Conservation (phyloP, 2,113 vertebrate species). For the Tamias sibiricus region DNA sequence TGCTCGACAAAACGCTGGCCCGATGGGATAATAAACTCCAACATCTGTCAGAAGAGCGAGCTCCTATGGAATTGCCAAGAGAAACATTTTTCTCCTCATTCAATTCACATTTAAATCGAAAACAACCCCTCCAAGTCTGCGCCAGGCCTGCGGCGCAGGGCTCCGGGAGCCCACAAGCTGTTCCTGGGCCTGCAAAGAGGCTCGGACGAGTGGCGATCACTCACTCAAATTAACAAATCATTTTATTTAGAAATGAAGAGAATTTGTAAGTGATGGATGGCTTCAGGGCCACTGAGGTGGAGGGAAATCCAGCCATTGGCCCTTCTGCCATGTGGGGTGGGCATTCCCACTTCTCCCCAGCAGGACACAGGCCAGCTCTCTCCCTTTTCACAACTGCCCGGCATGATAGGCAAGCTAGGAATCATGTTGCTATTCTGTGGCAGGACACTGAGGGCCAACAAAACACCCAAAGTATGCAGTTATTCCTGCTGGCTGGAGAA, state of each 20-base stretch:
- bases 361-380: not conserved
- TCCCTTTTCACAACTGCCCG: not conserved
- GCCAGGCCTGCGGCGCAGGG: slow-evolving; percentile 75
- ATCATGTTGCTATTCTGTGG: not conserved
- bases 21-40: slow-evolving; percentile 88
- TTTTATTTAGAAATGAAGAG: slow-evolving; percentile 87
- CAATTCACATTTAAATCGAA: slow-evolving; percentile 88
- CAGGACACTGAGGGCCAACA: not conserved
- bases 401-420: not conserved
- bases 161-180: slow-evolving; percentile 87
- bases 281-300: not conserved
- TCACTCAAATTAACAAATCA: slow-evolving; percentile 91
- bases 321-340: not conserved
- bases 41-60: slow-evolving; percentile 89
- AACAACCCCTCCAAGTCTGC: slow-evolving; percentile 88
- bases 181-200: slow-evolving; percentile 81
- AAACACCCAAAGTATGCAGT: not conserved
- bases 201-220: slow-evolving; percentile 81
- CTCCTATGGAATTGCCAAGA: slow-evolving; percentile 88
- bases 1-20: slow-evolving; percentile 84
- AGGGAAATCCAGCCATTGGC: not conserved
- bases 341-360: not conserved
- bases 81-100: slow-evolving; percentile 89
- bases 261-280: slow-evolving; percentile 85
- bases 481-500: not conserved